Conservation (phyloP, 2,888 invertebrate species). For the Cremastobaeus sp. region DNA sequence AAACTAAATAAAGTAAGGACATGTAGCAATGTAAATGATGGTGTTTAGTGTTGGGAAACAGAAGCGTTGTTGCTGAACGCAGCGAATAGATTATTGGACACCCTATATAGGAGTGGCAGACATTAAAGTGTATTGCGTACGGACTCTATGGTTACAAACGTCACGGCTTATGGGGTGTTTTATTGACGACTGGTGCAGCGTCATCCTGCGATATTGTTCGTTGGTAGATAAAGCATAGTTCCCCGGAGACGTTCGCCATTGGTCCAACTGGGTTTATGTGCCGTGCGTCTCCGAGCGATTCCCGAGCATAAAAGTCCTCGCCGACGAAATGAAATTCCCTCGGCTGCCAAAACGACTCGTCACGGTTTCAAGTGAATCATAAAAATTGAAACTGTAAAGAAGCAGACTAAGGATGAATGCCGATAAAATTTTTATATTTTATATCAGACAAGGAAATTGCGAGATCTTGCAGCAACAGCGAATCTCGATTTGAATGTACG, state of each 20-base stretch:
- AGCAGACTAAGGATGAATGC: constrained; percentile 39
- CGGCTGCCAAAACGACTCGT: constrained; percentile 56
- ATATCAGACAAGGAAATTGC: constrained; percentile 51
- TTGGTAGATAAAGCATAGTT: constrained; percentile 67
- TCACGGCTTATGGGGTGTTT: constrained; percentile 70
- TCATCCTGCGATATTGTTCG: constrained; percentile 69
- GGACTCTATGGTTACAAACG: constrained; percentile 63
- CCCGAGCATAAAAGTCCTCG: constrained; percentile 56
- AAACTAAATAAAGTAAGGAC: no score
- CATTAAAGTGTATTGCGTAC: constrained; percentile 44
- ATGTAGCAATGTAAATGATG: no score
- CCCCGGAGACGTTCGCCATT: constrained; percentile 64
- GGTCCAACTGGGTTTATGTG: constrained; percentile 61
- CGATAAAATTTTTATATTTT: constrained; percentile 53
- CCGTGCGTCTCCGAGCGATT: constrained; percentile 58
- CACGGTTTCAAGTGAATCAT: constrained; percentile 58
- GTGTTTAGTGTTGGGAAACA: no score
- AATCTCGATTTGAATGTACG: constrained; percentile 21
- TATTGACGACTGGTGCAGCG: constrained; percentile 67
- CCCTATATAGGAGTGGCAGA: constrained; percentile 16
- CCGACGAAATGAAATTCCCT: constrained; percentile 57
- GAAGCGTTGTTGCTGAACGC: no score
- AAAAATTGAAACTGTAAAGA: constrained; percentile 58
- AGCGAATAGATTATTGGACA: constrained; percentile 23
- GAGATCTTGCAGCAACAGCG: constrained; percentile 35